Base-by-base conservation (phyloP, 2,797 vertebrate genomes). In the Molossus molossus region DNA sequence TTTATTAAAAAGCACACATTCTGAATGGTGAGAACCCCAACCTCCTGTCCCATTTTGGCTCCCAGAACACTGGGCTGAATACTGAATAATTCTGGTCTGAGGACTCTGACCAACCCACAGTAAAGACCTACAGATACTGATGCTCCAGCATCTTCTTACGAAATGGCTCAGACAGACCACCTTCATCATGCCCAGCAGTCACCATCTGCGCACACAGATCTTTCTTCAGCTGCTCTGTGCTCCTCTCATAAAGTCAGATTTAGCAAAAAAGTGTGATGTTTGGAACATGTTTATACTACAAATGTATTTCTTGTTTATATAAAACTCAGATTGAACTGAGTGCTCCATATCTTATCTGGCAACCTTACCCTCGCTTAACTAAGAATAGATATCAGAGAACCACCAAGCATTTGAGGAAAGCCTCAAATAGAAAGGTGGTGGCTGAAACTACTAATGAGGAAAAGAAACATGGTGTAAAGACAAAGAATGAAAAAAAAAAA, bases 231-330 rank as follows among this genome's bases (percentile, higher is more conserved):
- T 64, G 14, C 13, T 89, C 55, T 69, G 53, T 57, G 40, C 4
- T 18, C 65, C 40, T 70, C 33, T 94, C 70, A 79, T 73, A 48
- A 84, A 45, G 13, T 27, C 76, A 87, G 50, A 77, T 81, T 62
- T 45, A 92, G 69, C 57, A 91, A 88, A 53, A 6, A 82, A 58
- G 29, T 87, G 48, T 45, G 48, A 70, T 60, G 67, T 92, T 64
- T 65, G 37, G 53, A 25, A 85, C 25, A 70, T 50, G 21, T 20
- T 85, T 80, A 73, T 27, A 60, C 12, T 40, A 57, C 89, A 72
- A 87, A 77, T 82, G 21, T n/a, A 84, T 87, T 70, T 21, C 37
- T 73, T 90, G 45, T 76, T 94, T 81, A 82, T 27, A 18, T 81
- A 62, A 90, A 87, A 84, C 60, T 70, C 17, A 87, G 65, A 83